phyloP scores from a whole-genome alignment of 2,797 vertebrate genomes.

The Leontocebus nigricollis region DNA sequence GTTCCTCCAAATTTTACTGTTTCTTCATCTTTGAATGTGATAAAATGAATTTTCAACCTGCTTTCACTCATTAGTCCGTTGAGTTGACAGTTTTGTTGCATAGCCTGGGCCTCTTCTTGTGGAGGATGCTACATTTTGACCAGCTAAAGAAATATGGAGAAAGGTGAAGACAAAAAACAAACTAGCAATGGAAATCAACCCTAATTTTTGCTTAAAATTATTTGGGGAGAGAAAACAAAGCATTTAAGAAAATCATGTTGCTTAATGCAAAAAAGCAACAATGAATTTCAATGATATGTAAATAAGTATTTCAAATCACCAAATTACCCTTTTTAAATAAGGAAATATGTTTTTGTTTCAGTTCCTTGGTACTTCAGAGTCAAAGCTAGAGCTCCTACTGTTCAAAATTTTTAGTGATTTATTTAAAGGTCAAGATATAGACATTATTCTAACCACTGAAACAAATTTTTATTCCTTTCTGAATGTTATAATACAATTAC shows the following conservation, averaged over 20 bases:
- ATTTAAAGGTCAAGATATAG: slow-evolving; percentile 41
- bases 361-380: slow-evolving; percentile 19
- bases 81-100: neutral
- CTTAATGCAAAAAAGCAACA: slow-evolving; percentile 38
- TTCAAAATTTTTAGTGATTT: slow-evolving; percentile 37
- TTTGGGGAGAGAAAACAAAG: neutral
- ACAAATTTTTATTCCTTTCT: slow-evolving; percentile 34
- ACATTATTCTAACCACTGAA: slow-evolving; percentile 42
- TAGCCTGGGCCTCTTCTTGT: neutral
- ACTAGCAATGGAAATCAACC: neutral
- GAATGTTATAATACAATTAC: slow-evolving; percentile 25
- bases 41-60: neutral
- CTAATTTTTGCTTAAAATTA: slow-evolving; percentile 35
- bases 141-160: neutral
- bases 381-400: neutral
- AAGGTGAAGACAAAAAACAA: neutral
- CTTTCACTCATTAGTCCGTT: neutral
- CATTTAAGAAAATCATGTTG: neutral
- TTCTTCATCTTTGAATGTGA: neutral
- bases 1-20: neutral
- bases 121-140: slow-evolving; percentile 17
- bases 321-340: slow-evolving; percentile 14
- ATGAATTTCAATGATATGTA: slow-evolving; percentile 13
- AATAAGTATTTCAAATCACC: slow-evolving; percentile 19
- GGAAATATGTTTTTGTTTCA: slow-evolving; percentile 14